phyloP scores from a whole-genome alignment of 1,140 invertebrate genomes.

The Camponotus pennsylvanicus region DNA sequence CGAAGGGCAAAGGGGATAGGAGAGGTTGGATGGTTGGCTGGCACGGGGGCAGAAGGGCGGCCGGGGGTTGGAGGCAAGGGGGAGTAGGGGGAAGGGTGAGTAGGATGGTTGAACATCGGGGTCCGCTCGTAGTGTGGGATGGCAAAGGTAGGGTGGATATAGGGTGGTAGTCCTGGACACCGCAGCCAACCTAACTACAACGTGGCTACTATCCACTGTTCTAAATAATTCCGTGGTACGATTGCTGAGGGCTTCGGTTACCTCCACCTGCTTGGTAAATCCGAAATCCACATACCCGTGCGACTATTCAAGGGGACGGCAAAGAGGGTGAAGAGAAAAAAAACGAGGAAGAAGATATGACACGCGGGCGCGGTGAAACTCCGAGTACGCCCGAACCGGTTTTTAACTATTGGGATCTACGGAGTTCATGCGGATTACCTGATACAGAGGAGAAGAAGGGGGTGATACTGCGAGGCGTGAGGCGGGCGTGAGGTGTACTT shows the following conservation, averaged over 20 bases:
- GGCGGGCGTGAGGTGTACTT: constrained; percentile 60
- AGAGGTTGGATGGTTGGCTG: constrained; percentile 72
- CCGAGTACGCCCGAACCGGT: constrained; percentile 45
- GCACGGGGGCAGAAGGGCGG: constrained; percentile 68
- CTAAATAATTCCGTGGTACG: constrained; percentile 84
- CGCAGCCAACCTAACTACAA: constrained; percentile 82
- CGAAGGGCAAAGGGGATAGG: constrained; percentile 78
- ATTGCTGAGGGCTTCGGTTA: constrained; percentile 82
- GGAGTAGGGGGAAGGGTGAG: constrained; percentile 66
- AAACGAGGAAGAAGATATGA: constrained; percentile 25
- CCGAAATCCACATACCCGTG: constrained; percentile 69
- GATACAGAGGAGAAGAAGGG: neutral
- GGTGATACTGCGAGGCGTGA: constrained; percentile 13
- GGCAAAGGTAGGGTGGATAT: constrained; percentile 78
- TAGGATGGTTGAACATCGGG: constrained; percentile 71
- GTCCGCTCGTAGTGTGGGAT: constrained; percentile 69
- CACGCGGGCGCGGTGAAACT: constrained; percentile 19
- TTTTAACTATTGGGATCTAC: constrained; percentile 69
- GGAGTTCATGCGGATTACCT: constrained; percentile 61
- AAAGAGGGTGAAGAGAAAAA: constrained; percentile 63
- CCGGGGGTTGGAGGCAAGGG: constrained; percentile 63
- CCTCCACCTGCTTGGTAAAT: constrained; percentile 76
- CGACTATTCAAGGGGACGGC: constrained; percentile 60
- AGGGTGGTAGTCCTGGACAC: constrained; percentile 80
- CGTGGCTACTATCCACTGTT: constrained; percentile 82